phyloP scores from a whole-genome alignment of 2,797 vertebrate genomes.

The Enteromius anoplus region DNA sequence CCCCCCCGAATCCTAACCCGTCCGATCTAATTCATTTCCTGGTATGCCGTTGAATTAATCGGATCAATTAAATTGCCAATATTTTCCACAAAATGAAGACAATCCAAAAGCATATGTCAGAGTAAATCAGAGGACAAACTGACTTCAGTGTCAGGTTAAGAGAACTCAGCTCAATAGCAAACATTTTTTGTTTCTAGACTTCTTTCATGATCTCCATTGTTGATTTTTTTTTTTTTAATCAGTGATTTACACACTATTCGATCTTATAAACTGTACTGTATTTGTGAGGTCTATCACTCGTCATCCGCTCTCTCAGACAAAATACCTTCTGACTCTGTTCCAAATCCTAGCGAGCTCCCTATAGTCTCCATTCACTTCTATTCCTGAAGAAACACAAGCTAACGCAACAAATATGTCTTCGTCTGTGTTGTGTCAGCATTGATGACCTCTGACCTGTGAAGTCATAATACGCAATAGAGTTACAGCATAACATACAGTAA shows the following conservation, averaged over 20 bases:
- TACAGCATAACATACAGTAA: too few relatives aligned
- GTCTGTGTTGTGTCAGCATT: neutral
- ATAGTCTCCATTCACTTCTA: neutral
- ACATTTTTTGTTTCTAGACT: neutral
- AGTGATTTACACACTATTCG: neutral
- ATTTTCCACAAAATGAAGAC: neutral
- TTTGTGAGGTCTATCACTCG: neutral
- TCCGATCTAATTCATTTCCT: neutral
- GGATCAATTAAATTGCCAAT: neutral
- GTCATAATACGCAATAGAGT: neutral
- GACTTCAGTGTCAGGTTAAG: neutral
- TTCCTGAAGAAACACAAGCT: neutral
- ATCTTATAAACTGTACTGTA: neutral
- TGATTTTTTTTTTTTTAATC: too few relatives aligned
- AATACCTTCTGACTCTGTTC: constrained; percentile 6
- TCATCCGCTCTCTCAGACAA: neutral
- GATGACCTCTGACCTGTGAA: neutral
- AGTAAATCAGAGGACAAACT: neutral
- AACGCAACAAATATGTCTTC: neutral
- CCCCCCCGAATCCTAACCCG: neutral
- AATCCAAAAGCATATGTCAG: neutral
- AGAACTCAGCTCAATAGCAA: neutral
- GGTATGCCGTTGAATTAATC: neutral
- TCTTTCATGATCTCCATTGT: neutral
- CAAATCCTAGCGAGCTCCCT: neutral